Base-by-base conservation (phyloP, 2,113 vertebrate genomes). In the Burhinus oedicnemus region DNA sequence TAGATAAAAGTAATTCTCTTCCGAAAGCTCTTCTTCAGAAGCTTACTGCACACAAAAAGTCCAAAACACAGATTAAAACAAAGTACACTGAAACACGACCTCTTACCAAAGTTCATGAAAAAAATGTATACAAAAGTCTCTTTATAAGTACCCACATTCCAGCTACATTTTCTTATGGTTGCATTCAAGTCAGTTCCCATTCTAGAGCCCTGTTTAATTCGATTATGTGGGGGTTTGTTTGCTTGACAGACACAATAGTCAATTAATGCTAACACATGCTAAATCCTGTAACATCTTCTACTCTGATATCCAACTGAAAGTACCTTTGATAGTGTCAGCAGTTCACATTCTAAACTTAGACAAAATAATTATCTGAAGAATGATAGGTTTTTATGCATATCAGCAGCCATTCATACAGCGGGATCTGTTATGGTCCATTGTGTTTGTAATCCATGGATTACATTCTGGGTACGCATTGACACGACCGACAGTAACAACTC, bases 391-490 rank as follows among this genome's bases (percentile, higher is more conserved):
- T 95, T 89, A 94, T 92, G 88, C 49, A 58, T 83, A 88, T 83
- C 87, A 88, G 40, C 42, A 82, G 55, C 66, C 77, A 93, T 95
- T 97, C 83, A 93, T 87, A 54, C 5, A 40, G 61, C 1, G 0
- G 49, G 86, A 82, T 79, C 88, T 89, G 90, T 80, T 80, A 60
- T 87, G 81, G 52, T 87, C 83, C 89, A 87, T 80, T 95, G 86
- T 91, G 92, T 92, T 52, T 77, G 36, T 96, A 95, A 96, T 96
- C 95, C 94, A 49, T 62, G 95, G 93, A 95, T 96, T 96, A 96
- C 87, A 60, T 32, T 57, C 88, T 32, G 47, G 76, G 47, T 52
- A 40, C 0, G 0, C 23, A 1, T 2, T 91, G 93, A 95, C 78
- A 55, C 0, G 1, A 79, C 29, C 34, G 72, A 36, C 70, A 69